Conservation (phyloP, 2,888 invertebrate species). For the Psylliodes chrysocephalus region DNA sequence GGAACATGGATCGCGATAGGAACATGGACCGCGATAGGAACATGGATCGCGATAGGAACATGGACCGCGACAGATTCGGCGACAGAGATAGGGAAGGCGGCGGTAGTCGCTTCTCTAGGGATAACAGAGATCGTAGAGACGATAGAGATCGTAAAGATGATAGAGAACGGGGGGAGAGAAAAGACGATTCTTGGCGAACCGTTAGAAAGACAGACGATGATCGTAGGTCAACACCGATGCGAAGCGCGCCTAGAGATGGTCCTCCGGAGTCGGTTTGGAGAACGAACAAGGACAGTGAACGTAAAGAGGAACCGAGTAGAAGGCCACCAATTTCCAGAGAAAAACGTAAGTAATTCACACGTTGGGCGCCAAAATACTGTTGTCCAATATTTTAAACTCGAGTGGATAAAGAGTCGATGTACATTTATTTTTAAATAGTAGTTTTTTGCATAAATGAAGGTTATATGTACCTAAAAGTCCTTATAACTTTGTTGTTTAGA, state of each 20-base stretch:
- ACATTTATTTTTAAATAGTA: no score
- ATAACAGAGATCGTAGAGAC: constrained; percentile 30
- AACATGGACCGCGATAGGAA: background rate
- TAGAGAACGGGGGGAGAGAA: constrained; percentile 43
- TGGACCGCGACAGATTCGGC: background rate
- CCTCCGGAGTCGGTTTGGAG: constrained; percentile 38
- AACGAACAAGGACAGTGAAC: constrained; percentile 35
- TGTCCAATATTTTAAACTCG: no score
- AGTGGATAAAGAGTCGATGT: no score
- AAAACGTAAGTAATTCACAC: constrained; percentile 55
- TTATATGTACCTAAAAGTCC: no score
- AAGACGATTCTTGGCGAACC: constrained; percentile 44
- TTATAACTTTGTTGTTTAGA: no score
- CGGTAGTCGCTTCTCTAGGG: constrained; percentile 27
- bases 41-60: background rate
- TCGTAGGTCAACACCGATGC: constrained; percentile 32
- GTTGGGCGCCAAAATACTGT: no score
- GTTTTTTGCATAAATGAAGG: no score
- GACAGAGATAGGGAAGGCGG: constrained; percentile 27
- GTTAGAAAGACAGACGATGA: constrained; percentile 42
- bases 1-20: background rate
- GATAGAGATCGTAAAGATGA: constrained; percentile 39
- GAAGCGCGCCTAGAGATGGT: constrained; percentile 40
- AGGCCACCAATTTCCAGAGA: constrained; percentile 52
- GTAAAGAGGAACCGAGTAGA: constrained; percentile 48